Evolutionary conservation across 1,140 invertebrate genomes (phyloP), one percentile per base, ranked within the genome.

Genomic region (Scylla paramamosain): DNA sequence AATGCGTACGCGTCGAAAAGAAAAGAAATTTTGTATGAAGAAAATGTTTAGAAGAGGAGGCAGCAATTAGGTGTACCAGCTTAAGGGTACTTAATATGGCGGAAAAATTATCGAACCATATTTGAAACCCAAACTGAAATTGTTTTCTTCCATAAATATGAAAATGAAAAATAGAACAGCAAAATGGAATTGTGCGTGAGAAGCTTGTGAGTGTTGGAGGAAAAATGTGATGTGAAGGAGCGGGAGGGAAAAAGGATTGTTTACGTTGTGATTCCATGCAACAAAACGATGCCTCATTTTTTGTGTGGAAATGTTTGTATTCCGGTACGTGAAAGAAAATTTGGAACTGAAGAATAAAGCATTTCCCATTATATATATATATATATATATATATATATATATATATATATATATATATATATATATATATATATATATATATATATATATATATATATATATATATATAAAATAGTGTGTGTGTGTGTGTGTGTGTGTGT

Each of bases 361-460:
- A 77, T n/a, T 3, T 67, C 10, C 59, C 3, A 8, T 67, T n/a
- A 77, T 77, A 77, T n/a, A n/a, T n/a, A 77, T 77, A n/a, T n/a
- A n/a, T n/a, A 20, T n/a, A n/a, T 77, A 77, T n/a, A 77, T 77
- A 77, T 59, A 77, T 77, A n/a, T 77, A n/a, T 77, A n/a, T 77
- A 77, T n/a, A 77, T 77, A n/a, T 77, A 77, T 77, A 77, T 77
- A 77, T n/a, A 77, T n/a, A n/a, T n/a, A n/a, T 77, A n/a, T 25
- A 77, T 77, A 77, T 77, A 77, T 25, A 77, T 77, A 77, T 25
- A 77, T 77, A 77, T 25, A 77, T 25, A 77, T 25, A n/a, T n/a
- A 77, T 25, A 77, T 25, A 77, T n/a, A n/a, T n/a, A 77, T 25
- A 77, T 77, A 77, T 77, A 25, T 77, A 77, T n/a, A 77, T 77